Evolutionary conservation across 2,888 invertebrate genomes (phyloP), one percentile per base, ranked within the genome.

Genomic region (Steinernema hermaphroditum): DNA sequence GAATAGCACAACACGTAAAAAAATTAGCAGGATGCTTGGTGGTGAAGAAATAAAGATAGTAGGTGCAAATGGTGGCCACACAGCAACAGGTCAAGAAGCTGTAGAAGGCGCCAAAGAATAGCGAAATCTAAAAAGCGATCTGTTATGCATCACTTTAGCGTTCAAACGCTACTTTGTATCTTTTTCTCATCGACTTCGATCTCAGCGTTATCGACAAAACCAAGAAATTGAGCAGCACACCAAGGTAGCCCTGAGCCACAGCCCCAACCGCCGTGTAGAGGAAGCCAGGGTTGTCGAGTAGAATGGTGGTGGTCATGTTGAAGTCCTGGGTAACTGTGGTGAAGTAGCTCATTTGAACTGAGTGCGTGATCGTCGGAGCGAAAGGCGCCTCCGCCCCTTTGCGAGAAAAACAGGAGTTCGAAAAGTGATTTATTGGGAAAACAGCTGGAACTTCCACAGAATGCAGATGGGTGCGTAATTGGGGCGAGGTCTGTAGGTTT

Each of bases 281-380:
- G 19, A 46, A 46, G 2, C 46, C 46, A 46, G 46, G 46, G 19
- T 46, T 46, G 46, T 46, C 46, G 14, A 46, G 46, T 14, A 46
- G 14, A 2, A 46, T 46, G 2, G 16, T 16, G 19, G 46, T 46
- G 46, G 46, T 8, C 46, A 46, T 46, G 46, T 46, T 46, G 46
- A 46, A 46, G n/a, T 14, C 46, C 4, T 8, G 46, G 46, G 46
- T 46, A 14, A 46, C 46, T 19, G 46, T 46, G 16, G 16, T 19
- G 19, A 46, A 46, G 46, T 46, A 46, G 16, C 46, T 46, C 46
- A 46, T 46, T 46, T n/a, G n/a, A n/a, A n/a, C n/a, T n/a, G n/a
- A n/a, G n/a, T n/a, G n/a, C n/a, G n/a, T n/a, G n/a, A n/a, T n/a
- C n/a, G n/a, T n/a, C n/a, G 46, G 19, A 46, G 14, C 2, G 6